A percentile compares a stretch with the other conserved stretches of the same genome.
phyloP scores from a whole-genome alignment of 2,888 invertebrate species.

The Amiota mariae region DNA sequence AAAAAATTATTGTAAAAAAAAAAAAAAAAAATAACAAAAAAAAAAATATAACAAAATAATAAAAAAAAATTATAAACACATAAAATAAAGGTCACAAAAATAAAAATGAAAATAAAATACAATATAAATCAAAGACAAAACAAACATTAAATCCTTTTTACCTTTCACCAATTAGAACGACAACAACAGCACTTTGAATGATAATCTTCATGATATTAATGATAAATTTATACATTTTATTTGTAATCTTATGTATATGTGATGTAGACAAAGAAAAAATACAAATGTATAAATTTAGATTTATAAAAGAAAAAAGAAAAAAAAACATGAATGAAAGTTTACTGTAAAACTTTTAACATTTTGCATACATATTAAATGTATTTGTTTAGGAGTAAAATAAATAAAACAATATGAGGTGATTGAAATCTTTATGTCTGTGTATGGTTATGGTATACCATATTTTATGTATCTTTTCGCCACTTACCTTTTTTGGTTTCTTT shows the following conservation, averaged over 20 bases:
- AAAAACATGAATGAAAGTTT: too few species aligned
- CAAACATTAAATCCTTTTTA: slow-evolving; percentile 32
- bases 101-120: slow-evolving; percentile 19
- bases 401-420: slow-evolving; percentile 38
- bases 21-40: slow-evolving; percentile 13
- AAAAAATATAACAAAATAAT: slow-evolving; percentile 20
- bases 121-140: slow-evolving; percentile 18
- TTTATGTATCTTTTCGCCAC: slow-evolving; percentile 15
- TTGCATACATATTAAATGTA: slow-evolving; percentile 58
- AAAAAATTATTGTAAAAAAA: neutral
- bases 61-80: neutral
- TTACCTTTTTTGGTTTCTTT: slow-evolving; percentile 68
- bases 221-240: too few species aligned
- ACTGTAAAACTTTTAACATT: too few species aligned
- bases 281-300: too few species aligned
- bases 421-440: neutral
- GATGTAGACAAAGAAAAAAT: too few species aligned
- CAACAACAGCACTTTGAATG: neutral
- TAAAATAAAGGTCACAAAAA: neutral
- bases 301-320: too few species aligned
- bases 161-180: slow-evolving; percentile 30
- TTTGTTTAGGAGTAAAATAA: slow-evolving; percentile 54
- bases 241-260: too few species aligned
- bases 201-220: too few species aligned
- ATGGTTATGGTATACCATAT: slow-evolving; percentile 18